phyloP scores from a whole-genome alignment of 2,888 invertebrate species.

The Desoria tigrina region DNA sequence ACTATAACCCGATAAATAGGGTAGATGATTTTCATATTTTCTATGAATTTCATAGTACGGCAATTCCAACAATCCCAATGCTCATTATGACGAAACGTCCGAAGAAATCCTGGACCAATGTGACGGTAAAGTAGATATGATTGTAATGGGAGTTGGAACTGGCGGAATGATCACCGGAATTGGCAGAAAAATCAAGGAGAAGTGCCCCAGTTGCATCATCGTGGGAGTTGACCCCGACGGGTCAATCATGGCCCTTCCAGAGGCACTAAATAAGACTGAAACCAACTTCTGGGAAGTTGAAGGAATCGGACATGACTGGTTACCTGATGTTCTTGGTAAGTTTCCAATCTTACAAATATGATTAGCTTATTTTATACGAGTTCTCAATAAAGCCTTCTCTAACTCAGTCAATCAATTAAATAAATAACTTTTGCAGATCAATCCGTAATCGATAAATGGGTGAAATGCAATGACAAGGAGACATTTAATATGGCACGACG shows the following conservation, averaged over 20 bases:
- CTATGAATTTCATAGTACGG: slow-evolving; percentile 58
- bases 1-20: too few species aligned
- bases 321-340: slow-evolving; percentile 63
- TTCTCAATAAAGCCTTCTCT: too few species aligned
- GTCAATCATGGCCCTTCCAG: slow-evolving; percentile 62
- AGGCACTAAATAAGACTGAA: slow-evolving; percentile 58
- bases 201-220: slow-evolving; percentile 60
- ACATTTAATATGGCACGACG: slow-evolving; percentile 62
- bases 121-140: slow-evolving; percentile 62
- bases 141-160: slow-evolving; percentile 57
- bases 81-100: slow-evolving; percentile 65
- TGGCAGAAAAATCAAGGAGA: slow-evolving; percentile 62
- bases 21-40: too few species aligned
- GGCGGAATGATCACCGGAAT: slow-evolving; percentile 65
- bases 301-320: slow-evolving; percentile 66
- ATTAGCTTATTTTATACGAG: too few species aligned
- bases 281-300: slow-evolving; percentile 63
- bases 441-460: slow-evolving; percentile 61
- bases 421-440: slow-evolving; percentile 56
- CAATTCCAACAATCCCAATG: slow-evolving; percentile 64
- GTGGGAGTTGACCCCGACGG: slow-evolving; percentile 63
- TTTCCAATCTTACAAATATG: too few species aligned
- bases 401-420: too few species aligned
- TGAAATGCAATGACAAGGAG: slow-evolving; percentile 61
- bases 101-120: slow-evolving; percentile 64